Percentiles rank a stretch among this genome's conserved stretches.
Conservation (phyloP, 2,113 vertebrate genomes). For the Pelodiscus sinensis region DNA sequence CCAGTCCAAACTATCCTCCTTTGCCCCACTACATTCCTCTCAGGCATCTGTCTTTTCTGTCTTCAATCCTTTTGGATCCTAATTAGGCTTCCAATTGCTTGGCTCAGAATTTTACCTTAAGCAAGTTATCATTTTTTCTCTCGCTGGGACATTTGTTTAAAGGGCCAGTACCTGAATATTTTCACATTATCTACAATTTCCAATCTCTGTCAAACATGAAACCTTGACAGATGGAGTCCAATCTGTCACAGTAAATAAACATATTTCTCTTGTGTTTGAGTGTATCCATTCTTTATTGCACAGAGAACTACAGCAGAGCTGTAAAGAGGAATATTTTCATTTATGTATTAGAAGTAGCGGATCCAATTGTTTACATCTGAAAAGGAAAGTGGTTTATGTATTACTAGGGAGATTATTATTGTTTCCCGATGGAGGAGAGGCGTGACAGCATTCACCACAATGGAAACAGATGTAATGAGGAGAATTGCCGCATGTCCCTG, state of each 20-base stretch:
- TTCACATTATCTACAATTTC: conserved; percentile 65
- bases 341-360: neutral
- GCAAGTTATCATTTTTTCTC: conserved; percentile 64
- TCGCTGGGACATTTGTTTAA: conserved; percentile 30
- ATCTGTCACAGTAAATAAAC: conserved; percentile 61
- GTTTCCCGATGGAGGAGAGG: conserved; percentile 54
- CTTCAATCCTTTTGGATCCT: conserved; percentile 57
- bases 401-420: neutral
- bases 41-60: conserved; percentile 61
- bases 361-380: neutral
- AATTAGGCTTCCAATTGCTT: conserved; percentile 59
- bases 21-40: conserved; percentile 26
- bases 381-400: neutral
- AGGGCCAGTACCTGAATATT: conserved; percentile 66
- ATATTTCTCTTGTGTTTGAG: conserved; percentile 42
- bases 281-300: conserved; percentile 27
- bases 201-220: conserved; percentile 65
- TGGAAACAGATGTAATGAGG: conserved; percentile 64
- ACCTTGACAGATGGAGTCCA: conserved; percentile 72
- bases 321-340: neutral
- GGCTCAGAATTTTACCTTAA: conserved; percentile 59
- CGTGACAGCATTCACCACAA: conserved; percentile 48
- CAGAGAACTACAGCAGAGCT: conserved; percentile 5
- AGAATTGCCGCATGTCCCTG: conserved; percentile 34
- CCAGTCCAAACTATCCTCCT: conserved; percentile 52